Base-by-base conservation (phyloP, 2,888 invertebrate species). In the Pherbina coryleti region DNA sequence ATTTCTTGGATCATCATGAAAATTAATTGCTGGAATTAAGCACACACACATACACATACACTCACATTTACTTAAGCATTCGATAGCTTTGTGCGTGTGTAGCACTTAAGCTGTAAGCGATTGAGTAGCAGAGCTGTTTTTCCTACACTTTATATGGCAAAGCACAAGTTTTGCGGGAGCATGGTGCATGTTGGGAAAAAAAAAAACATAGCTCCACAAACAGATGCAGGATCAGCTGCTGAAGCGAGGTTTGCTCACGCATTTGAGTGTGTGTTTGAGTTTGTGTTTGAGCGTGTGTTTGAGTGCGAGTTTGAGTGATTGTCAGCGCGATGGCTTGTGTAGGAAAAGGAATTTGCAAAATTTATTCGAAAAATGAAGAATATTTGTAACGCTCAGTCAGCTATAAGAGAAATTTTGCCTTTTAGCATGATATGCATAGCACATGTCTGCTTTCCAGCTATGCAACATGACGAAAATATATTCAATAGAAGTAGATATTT, bases 1-100 rank as follows among this genome's bases (percentile, higher is more conserved):
- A 85, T 85, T 85, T 86, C 85, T 85, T 81, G 84, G 84, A 87
- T 86, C 84, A 87, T 84, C 84, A 85, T 86, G 84, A 85, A 86
- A 87, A 85, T 87, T 87, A 87, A 87, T 87, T 86, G 86, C 83
- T 84, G 84, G 85, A 85, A 87, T 86, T 85, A 85, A 86, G 85
- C 83, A 44, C 34, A 76, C 19, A 78, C 77, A 77, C 53, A 53
- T n/a, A 62, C 2, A 62, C 31, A 55, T 34, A 17, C 17, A 31
- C 53, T 55, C 51, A 17, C 64, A 8, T 19, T 8, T 37, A 37
- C 34, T 22, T 28, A 69, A 75, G 74, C 34, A 60, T 44, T 72
- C 37, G 57, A 34, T 37, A 37, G 73, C 62, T 28, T 51, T 25
- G 28, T 44, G 31, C n/a, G 34, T 9, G 28, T 5, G 14, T 28